A percentile compares a stretch with the other conserved stretches of the same genome.
Evolutionary conservation across 2,797 vertebrate species (phyloP).

Genomic region (Neomorphus geoffroyi): DNA sequence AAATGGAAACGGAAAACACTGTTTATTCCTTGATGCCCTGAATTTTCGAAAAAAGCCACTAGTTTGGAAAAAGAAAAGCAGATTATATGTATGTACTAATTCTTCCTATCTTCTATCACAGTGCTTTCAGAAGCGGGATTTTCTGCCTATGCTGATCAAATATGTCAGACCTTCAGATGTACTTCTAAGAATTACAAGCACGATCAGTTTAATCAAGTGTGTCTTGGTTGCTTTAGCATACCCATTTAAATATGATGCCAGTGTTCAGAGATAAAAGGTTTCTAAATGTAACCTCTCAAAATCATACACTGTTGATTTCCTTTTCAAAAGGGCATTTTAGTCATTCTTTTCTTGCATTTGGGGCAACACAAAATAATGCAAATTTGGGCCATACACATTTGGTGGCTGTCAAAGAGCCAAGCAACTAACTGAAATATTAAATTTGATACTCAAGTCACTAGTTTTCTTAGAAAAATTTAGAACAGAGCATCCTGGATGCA

Average conservation of each 20-base stretch:
- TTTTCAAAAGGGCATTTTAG: not conserved
- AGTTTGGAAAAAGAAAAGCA: constrained; percentile 15
- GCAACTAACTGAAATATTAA: not conserved
- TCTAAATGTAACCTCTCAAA: constrained; percentile 13
- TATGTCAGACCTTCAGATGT: constrained; percentile 4
- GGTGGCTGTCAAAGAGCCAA: not conserved
- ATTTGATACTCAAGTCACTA: not conserved
- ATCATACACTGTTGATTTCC: not conserved
- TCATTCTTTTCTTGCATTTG: not conserved
- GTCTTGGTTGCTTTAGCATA: not conserved
- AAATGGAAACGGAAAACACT: not conserved
- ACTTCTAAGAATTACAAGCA: constrained; percentile 15
- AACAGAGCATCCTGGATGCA: not conserved
- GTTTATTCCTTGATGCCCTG: not conserved
- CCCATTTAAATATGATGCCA: not conserved
- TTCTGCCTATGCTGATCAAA: constrained; percentile 25
- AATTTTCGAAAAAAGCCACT: not conserved
- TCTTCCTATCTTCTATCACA: not conserved
- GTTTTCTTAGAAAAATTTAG: not conserved
- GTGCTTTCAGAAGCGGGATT: constrained; percentile 29
- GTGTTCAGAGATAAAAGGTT: constrained; percentile 11
- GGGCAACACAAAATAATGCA: not conserved
- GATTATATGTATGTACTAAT: constrained; percentile 32
- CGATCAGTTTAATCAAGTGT: not conserved
- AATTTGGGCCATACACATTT: not conserved